Conservation (phyloP, 2,888 invertebrate species). For the Drosophila anomalata region DNA sequence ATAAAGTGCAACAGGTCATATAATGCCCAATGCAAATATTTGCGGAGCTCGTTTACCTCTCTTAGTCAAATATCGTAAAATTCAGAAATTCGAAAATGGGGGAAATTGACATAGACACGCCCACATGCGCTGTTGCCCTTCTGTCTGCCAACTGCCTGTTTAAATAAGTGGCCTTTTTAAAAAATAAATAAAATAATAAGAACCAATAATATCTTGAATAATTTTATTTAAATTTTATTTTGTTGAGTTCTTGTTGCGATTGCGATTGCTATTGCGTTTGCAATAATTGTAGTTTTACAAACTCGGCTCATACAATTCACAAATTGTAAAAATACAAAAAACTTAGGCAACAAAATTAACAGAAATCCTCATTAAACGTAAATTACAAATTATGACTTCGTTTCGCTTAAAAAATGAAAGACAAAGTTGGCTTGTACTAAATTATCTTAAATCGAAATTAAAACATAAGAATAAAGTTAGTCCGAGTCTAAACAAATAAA, state of each 20-base stretch:
- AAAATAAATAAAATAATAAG: conserved; percentile 19
- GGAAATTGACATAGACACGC: conserved; percentile 66
- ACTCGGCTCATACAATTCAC: conserved; percentile 44
- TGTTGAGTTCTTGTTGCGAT: conserved; percentile 62
- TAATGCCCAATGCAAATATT: conserved; percentile 66
- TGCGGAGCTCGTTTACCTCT: conserved; percentile 68
- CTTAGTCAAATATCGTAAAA: conserved; percentile 33
- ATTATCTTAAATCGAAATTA: conserved; percentile 36
- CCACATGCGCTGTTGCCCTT: conserved; percentile 25
- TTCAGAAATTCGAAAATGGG: conserved; percentile 47
- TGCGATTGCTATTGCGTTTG: conserved; percentile 6
- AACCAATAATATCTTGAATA: conserved; percentile 56
- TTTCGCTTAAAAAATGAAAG: conserved; percentile 67
- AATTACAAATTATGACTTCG: conserved; percentile 81
- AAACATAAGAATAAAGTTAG: conserved; percentile 54
- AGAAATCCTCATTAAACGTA: conserved; percentile 66
- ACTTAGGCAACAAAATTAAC: conserved; percentile 67
- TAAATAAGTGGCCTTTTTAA: conserved; percentile 18
- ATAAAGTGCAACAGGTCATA: conserved; percentile 76
- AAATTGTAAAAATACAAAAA: conserved; percentile 64
- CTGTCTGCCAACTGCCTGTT: conserved; percentile 30
- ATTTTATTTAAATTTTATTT: conserved; percentile 77
- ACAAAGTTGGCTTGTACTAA: conserved; percentile 34
- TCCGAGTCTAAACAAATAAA: conserved; percentile 2
- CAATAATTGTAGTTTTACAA: conserved; percentile 65